phyloP scores from a whole-genome alignment of 2,797 vertebrate genomes.

The Astyanax mexicanus region DNA sequence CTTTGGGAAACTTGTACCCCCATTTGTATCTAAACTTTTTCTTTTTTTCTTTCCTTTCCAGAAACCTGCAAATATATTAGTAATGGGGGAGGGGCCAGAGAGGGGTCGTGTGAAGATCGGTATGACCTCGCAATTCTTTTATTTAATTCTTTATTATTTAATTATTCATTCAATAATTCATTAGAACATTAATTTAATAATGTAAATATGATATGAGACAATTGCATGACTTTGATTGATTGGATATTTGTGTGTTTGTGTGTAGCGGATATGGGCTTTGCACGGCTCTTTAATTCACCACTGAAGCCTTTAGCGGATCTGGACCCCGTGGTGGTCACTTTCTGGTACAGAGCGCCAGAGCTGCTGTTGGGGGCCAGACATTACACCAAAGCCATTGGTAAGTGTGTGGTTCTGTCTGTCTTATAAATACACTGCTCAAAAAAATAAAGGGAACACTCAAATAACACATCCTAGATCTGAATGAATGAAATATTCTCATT shows the following conservation, averaged over 20 bases:
- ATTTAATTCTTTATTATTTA: too few relatives aligned
- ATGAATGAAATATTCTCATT: too few relatives aligned
- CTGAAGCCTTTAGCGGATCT: slow-evolving; percentile 99
- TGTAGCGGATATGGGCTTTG: slow-evolving; percentile 99
- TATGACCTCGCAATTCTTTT: slow-evolving; percentile 71
- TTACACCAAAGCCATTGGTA: slow-evolving; percentile 99
- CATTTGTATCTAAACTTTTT: slow-evolving; percentile 22
- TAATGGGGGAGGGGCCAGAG: slow-evolving; percentile 99
- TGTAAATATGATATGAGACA: not conserved
- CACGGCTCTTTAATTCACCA: slow-evolving; percentile 99
- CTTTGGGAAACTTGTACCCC: too few relatives aligned
- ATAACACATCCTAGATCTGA: too few relatives aligned
- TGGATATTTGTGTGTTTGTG: slow-evolving; percentile 13
- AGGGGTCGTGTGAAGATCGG: slow-evolving; percentile 99
- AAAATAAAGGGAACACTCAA: too few relatives aligned
- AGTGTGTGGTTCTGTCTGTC: slow-evolving; percentile 63
- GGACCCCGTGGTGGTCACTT: slow-evolving; percentile 99
- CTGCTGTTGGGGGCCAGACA: slow-evolving; percentile 97
- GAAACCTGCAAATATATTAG: slow-evolving; percentile 99
- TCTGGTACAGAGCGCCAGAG: slow-evolving; percentile 99
- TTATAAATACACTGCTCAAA: too few relatives aligned
- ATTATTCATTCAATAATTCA: too few relatives aligned
- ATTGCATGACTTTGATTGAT: not conserved
- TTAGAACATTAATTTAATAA: too few relatives aligned
- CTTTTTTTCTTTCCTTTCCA: slow-evolving; percentile 69